Evolutionary conservation across 1,140 invertebrate species (phyloP), one percentile per base, ranked within the genome.

Genomic region (Physella acuta): DNA sequence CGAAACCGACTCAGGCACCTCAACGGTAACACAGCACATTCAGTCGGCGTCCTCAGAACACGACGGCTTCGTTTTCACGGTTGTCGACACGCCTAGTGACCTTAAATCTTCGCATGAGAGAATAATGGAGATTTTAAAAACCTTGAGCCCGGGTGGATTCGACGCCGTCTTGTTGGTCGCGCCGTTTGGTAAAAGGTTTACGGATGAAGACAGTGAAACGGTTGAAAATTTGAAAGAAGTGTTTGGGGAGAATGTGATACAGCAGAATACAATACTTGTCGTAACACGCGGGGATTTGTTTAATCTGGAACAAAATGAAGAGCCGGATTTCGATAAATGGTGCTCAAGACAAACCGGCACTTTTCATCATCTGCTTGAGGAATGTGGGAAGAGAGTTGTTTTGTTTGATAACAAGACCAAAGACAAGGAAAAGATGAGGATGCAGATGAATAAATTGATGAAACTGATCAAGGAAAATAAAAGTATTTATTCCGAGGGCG

Each of bases 341-440:
- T 52, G 62, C 26, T 17, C 34, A 1, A 33, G 11, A 1, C 62
- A 64, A 33, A 52, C 30, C 20, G 62, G 62, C 39, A 33, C 28
- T 31, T 39, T 64, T 24, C 51, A 17, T 24, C 2, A 2, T 51
- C 62, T 64, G 14, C 20, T 64, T 51, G 17, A 33, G 34, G 62
- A 64, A 24, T 64, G 62, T 37, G 17, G 37, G 3, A 34, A 36
- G 0, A 30, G 62, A 30, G 39, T 39, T 16, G 62, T 64, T 2
- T 44, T 64, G 28, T 52, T 64, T 31, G 49, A 64, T n/a, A 64
- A 64, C 44, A 39, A 28, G 24, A 31, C 59, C 36, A 61, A 39
- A n/a, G 36, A 61, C 28, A 14, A 16, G 28, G 59, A 58, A 34
- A 58, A 58, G 26, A 8, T 0, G 36, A 33, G 16, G 56, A 58